phyloP scores from a whole-genome alignment of 2,113 vertebrate genomes.

The Salvelinus alpinus region DNA sequence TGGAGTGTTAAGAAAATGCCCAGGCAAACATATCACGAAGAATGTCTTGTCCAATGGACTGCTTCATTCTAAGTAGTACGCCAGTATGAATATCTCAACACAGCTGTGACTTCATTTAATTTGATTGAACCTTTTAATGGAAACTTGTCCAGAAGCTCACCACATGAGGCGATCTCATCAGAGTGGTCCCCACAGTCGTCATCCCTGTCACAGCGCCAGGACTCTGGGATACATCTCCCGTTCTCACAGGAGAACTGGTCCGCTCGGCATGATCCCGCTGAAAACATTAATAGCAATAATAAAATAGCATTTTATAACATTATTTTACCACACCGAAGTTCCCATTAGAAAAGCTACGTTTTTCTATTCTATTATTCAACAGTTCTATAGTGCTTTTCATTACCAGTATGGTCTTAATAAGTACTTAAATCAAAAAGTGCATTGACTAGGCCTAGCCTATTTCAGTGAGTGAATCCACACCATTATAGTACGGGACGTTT shows the following conservation, averaged over 20 bases:
- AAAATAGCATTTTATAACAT: too few species aligned
- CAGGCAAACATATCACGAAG: too few species aligned
- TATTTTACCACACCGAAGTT: neutral
- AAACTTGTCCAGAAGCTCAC: conserved; percentile 65
- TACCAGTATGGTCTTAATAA: too few species aligned
- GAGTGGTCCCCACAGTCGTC: conserved; percentile 85
- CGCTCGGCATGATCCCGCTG: conserved; percentile 82
- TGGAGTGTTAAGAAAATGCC: too few species aligned
- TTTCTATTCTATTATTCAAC: too few species aligned
- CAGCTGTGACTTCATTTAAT: too few species aligned
- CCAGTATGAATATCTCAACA: too few species aligned
- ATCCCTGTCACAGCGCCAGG: conserved; percentile 84
- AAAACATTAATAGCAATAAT: neutral
- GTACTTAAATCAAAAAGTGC: neutral
- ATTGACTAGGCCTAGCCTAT: neutral
- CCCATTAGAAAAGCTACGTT: neutral
- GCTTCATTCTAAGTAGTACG: too few species aligned
- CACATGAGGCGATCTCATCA: conserved; percentile 80
- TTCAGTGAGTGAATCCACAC: neutral
- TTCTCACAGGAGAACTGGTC: conserved; percentile 84
- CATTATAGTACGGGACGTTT: neutral
- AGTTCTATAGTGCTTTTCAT: too few species aligned
- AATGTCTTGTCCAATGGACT: too few species aligned
- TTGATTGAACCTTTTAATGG: too few species aligned
- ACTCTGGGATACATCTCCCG: conserved; percentile 82